phyloP scores from a whole-genome alignment of 2,113 vertebrate genomes.

The Corythornis vintsioides region DNA sequence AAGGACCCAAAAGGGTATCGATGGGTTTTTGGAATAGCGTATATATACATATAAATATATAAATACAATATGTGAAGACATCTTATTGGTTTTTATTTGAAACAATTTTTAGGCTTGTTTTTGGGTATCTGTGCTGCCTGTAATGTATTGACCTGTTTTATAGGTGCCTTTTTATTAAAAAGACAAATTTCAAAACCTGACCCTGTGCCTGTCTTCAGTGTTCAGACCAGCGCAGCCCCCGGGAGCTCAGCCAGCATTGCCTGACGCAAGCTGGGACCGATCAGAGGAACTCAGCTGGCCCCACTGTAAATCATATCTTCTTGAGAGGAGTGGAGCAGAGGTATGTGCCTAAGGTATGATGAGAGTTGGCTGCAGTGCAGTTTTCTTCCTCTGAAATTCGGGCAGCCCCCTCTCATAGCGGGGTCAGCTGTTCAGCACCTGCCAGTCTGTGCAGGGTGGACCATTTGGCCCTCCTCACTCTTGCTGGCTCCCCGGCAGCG shows the following conservation, averaged over 20 bases:
- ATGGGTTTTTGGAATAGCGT: too few species aligned
- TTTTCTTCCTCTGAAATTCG: too few species aligned
- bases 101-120: constrained; percentile 85
- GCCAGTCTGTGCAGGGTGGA: neutral
- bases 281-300: neutral
- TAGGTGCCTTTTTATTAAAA: constrained; percentile 89
- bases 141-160: constrained; percentile 87
- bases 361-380: neutral
- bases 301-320: rapidly evolving
- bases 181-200: constrained; percentile 72
- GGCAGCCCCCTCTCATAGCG: neutral
- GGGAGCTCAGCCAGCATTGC: neutral
- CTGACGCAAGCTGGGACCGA: neutral
- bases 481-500: neutral
- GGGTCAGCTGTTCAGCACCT: neutral
- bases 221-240: neutral
- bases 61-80: constrained; percentile 86
- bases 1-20: too few species aligned
- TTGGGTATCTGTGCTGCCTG: constrained; percentile 86
- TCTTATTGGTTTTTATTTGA: constrained; percentile 84
- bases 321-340: neutral
- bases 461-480: neutral
- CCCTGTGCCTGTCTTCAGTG: constrained; percentile 8
- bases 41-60: constrained; percentile 86
- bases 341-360: too few species aligned